Conservation (phyloP, 2,113 vertebrate species). For the Probosciger aterrimus region DNA sequence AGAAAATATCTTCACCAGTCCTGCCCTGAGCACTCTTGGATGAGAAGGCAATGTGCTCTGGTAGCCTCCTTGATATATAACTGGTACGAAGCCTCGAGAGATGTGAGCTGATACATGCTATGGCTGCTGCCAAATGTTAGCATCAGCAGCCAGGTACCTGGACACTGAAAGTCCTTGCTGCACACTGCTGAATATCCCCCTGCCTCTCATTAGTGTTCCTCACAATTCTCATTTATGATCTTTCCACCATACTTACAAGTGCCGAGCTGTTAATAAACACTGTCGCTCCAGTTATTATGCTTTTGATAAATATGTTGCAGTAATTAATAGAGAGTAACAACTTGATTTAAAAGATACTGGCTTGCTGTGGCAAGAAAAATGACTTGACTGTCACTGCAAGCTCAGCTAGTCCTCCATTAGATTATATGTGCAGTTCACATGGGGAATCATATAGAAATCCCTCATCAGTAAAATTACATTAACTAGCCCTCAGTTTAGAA, state of each 20-base stretch:
- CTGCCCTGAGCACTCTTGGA: neutral
- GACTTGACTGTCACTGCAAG: neutral
- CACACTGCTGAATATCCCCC: neutral
- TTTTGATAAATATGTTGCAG: neutral
- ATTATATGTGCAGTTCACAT: neutral
- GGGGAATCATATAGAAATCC: slow-evolving; percentile 22
- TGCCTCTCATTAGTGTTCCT: neutral
- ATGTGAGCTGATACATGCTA: neutral
- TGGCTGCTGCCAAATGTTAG: neutral
- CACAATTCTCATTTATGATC: neutral
- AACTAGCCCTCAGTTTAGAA: slow-evolving; percentile 32
- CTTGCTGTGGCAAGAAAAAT: neutral
- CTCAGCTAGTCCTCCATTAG: neutral
- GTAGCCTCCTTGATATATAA: neutral
- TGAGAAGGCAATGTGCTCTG: neutral
- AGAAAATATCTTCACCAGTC: neutral
- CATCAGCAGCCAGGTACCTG: neutral
- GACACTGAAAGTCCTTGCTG: neutral
- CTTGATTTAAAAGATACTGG: slow-evolving; percentile 13
- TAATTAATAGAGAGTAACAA: slow-evolving; percentile 43
- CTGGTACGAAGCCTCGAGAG: neutral
- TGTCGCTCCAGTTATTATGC: neutral
- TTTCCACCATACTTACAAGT: neutral
- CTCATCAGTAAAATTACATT: slow-evolving; percentile 47
- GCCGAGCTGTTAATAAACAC: slow-evolving; percentile 6